Percentiles rank a stretch among this genome's conserved stretches.
These are phyloP conservation scores for Glomeris maerens DNA, from an alignment of 1,140 invertebrate genomes.

Conservation along the genomic window DNA sequence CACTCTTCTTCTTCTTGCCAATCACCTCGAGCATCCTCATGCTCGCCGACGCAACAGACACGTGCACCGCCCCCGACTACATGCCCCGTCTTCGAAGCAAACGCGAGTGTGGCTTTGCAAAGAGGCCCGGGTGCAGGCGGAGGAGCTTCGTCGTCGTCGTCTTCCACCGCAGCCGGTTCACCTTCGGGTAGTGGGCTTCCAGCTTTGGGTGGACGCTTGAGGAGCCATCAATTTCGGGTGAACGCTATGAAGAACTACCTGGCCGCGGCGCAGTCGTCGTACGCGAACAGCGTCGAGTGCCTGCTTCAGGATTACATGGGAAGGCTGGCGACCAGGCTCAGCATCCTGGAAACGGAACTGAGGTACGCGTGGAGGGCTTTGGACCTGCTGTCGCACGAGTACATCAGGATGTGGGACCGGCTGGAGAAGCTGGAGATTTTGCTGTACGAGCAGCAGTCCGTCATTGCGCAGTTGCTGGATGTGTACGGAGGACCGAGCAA, in stretches of 20 bases:
- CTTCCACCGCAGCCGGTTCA: slow-evolving; percentile 16
- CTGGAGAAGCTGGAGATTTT: slow-evolving; percentile 80
- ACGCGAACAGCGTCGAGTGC: slow-evolving; percentile 22
- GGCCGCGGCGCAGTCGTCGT: not conserved
- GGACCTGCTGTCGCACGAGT: slow-evolving; percentile 77
- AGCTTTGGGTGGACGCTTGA: slow-evolving; percentile 6
- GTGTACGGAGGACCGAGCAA: slow-evolving; percentile 38
- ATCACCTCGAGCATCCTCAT: slow-evolving; percentile 14
- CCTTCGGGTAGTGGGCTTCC: slow-evolving; percentile 13
- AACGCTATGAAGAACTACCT: not conserved
- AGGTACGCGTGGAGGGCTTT: slow-evolving; percentile 81
- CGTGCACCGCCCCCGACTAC: slow-evolving; percentile 15
- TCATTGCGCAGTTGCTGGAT: slow-evolving; percentile 74
- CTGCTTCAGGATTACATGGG: slow-evolving; percentile 74
- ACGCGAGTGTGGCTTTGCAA: slow-evolving; percentile 6
- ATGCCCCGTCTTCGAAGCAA: slow-evolving; percentile 10
- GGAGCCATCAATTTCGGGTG: not conserved
- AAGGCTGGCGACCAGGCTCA: slow-evolving; percentile 63
- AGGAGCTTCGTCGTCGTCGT: slow-evolving; percentile 7
- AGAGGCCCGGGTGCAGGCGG: slow-evolving; percentile 1
- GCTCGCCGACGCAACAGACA: slow-evolving; percentile 9
- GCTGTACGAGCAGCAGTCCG: slow-evolving; percentile 73
- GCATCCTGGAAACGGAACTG: slow-evolving; percentile 72
- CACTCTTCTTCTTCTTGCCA: no score
- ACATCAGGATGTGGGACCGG: slow-evolving; percentile 84